Evolutionary conservation across 2,888 invertebrate genomes (phyloP).

Genomic region (Megalurothrips usitatus): DNA sequence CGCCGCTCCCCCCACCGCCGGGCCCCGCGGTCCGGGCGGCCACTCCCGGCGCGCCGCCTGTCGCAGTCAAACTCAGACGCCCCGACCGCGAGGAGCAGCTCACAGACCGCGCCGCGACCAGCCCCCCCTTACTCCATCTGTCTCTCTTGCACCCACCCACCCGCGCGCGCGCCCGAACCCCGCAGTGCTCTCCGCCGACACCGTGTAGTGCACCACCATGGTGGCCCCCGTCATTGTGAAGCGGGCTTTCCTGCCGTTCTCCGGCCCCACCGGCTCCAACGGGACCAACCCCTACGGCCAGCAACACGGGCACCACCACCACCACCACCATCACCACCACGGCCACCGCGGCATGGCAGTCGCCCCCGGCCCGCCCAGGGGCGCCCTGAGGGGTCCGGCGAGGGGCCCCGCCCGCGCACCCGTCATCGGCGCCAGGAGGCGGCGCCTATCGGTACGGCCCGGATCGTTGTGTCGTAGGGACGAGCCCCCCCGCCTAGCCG

Average conservation of each 20-base stretch:
- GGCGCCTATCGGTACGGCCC: background rate
- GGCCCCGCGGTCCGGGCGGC: no score
- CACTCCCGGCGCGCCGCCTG: background rate
- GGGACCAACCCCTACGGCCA: background rate
- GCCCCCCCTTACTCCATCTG: background rate
- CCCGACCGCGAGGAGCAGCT: background rate
- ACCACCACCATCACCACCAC: no score
- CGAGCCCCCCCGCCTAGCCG: no score
- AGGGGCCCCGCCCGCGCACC: background rate
- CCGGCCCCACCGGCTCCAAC: conserved; percentile 9
- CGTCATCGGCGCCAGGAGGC: conserved; percentile 1
- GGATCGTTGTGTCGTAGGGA: no score
- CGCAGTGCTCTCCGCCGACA: background rate
- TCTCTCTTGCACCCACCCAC: background rate
- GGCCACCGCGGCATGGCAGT: no score
- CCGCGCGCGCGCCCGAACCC: background rate
- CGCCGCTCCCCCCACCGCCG: background rate
- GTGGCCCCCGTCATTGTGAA: background rate
- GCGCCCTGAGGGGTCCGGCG: background rate
- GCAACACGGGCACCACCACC: no score
- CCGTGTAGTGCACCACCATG: background rate
- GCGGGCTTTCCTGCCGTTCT: background rate
- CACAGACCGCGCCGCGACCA: background rate
- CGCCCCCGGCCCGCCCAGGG: no score
- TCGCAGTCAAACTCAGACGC: background rate